phyloP scores from a whole-genome alignment of 1,140 invertebrate species.

The Camponotus vicinus region DNA sequence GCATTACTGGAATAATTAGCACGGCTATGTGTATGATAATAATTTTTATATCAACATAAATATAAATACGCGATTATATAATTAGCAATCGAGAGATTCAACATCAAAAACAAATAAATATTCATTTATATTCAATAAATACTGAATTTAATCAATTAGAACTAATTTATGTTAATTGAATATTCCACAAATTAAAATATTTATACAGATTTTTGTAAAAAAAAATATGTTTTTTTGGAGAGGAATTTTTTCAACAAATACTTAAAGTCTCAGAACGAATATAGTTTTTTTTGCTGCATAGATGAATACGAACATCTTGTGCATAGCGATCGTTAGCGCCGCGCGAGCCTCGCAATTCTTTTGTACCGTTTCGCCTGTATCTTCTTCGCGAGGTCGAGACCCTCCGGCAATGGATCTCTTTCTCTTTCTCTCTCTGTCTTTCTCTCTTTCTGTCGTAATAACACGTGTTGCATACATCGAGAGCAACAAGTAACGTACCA shows the following conservation, averaged over 20 bases:
- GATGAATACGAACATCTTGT: neutral
- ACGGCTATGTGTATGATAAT: neutral
- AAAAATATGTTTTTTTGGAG: neutral
- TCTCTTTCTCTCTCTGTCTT: conserved; percentile 18
- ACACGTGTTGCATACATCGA: neutral
- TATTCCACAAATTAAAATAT: neutral
- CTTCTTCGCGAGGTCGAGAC: neutral
- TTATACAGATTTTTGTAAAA: neutral
- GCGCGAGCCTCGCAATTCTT: conserved; percentile 22
- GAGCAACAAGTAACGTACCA: neutral
- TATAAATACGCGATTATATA: neutral
- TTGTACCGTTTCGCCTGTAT: conserved; percentile 25
- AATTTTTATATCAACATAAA: conserved; percentile 19
- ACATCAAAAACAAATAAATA: neutral
- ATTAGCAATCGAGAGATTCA: neutral
- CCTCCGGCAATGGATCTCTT: neutral
- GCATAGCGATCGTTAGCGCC: neutral
- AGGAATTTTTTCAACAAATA: neutral
- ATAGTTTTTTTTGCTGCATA: neutral
- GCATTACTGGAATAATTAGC: conserved; percentile 19
- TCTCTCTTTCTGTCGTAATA: conserved; percentile 14
- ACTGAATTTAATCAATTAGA: neutral
- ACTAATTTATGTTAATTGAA: neutral
- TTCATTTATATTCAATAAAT: neutral
- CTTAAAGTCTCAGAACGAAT: neutral